Percentiles rank a stretch among this genome's conserved stretches.
Evolutionary conservation across 2,888 invertebrate species (phyloP).

Genomic region (Chrysina gloriosa): DNA sequence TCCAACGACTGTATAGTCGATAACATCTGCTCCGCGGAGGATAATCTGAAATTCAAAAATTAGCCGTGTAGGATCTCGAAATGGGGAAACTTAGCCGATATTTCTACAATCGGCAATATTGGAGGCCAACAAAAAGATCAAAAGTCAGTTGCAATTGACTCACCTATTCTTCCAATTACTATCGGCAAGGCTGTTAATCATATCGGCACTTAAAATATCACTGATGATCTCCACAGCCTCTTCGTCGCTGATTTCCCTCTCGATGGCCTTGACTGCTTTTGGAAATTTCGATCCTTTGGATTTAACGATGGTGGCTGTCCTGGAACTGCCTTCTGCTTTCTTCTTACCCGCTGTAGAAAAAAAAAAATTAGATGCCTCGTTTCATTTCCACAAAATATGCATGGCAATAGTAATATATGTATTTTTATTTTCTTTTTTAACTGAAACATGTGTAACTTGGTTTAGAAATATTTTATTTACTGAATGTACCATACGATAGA

Average conservation of each 20-base stretch:
- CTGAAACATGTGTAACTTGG: no score
- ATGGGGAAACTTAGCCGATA: no score
- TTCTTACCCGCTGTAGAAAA: constrained; percentile 8
- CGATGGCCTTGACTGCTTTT: constrained; percentile 63
- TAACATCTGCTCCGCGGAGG: constrained; percentile 79
- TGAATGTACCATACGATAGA: no score
- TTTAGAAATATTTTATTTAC: no score
- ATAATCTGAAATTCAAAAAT: constrained; percentile 66
- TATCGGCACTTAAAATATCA: constrained; percentile 73
- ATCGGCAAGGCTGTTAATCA: constrained; percentile 75
- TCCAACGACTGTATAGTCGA: constrained; percentile 73
- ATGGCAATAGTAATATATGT: no score
- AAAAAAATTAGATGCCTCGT: no score
- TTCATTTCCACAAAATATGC: not conserved
- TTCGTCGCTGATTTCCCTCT: constrained; percentile 79
- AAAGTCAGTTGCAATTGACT: no score
- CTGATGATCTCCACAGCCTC: constrained; percentile 82
- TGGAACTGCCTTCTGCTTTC: constrained; percentile 59
- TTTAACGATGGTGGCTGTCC: constrained; percentile 57
- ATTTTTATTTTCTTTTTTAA: no score
- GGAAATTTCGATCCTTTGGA: constrained; percentile 48
- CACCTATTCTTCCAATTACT: constrained; percentile 84
- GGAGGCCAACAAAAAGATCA: no score
- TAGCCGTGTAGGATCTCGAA: no score
- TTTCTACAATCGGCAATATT: constrained; percentile 6